Evolutionary conservation across 1,140 invertebrate species (phyloP).

Genomic region (Lutraria rhynchaena): DNA sequence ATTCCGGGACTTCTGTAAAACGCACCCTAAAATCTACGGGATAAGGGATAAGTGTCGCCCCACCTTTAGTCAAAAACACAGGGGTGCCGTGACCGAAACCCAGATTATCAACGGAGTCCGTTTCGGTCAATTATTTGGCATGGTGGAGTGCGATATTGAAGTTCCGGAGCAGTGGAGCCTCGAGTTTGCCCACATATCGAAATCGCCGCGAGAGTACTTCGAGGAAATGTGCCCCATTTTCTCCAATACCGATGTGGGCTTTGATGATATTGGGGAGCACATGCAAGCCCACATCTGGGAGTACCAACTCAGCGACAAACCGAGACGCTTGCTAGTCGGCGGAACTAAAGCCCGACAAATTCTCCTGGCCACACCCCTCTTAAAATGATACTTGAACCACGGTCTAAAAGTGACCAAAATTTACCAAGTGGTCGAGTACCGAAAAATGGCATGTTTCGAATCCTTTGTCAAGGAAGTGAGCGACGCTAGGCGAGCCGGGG

Average conservation of each 20-base stretch:
- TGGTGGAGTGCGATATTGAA: slow-evolving; percentile 57
- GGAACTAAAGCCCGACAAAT: slow-evolving; percentile 61
- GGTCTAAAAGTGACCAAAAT: slow-evolving; percentile 49
- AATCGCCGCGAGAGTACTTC: slow-evolving; percentile 49
- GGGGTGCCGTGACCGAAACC: neutral
- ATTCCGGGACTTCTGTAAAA: slow-evolving; percentile 24
- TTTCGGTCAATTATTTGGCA: slow-evolving; percentile 31
- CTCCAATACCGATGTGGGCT: slow-evolving; percentile 51
- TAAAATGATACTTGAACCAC: slow-evolving; percentile 64
- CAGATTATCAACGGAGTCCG: slow-evolving; percentile 23
- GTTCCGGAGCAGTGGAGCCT: slow-evolving; percentile 40
- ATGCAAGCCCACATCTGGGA: slow-evolving; percentile 55
- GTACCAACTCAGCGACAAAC: slow-evolving; percentile 38
- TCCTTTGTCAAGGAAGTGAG: slow-evolving; percentile 23
- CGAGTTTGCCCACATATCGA: slow-evolving; percentile 8
- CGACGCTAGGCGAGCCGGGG: slow-evolving; percentile 30
- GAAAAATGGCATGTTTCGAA: slow-evolving; percentile 27
- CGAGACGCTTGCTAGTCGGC: slow-evolving; percentile 53
- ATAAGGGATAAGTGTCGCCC: slow-evolving; percentile 27
- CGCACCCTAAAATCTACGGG: slow-evolving; percentile 18
- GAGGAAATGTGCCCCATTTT: slow-evolving; percentile 62
- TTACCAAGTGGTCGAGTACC: slow-evolving; percentile 18
- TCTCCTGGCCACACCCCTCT: slow-evolving; percentile 62
- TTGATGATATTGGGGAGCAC: slow-evolving; percentile 57
- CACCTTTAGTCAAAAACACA: slow-evolving; percentile 16